Base-by-base conservation (phyloP, 2,113 vertebrate genomes). In the Nematolebias whitei region DNA sequence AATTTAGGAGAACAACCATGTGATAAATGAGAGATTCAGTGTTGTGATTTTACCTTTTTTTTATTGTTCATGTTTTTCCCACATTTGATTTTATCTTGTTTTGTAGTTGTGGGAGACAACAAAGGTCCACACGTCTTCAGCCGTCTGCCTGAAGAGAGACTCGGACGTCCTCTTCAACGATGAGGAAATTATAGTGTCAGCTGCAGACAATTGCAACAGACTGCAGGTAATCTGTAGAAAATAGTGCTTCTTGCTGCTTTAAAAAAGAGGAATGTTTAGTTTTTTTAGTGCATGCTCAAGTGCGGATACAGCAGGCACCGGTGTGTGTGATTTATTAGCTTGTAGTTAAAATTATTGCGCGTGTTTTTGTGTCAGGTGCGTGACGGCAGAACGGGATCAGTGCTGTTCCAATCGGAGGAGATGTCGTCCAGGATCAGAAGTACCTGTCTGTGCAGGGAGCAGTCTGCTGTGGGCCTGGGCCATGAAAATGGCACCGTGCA, bases 61-160 rank as follows among this genome's bases (percentile, higher is more conserved):
- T n/a, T 18, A n/a, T 24, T 29, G 5, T n/a, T 29, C 18, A 48
- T 45, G 6, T 56, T 18, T 19, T n/a, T n/a, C n/a, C n/a, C n/a
- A n/a, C n/a, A n/a, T n/a, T n/a, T n/a, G n/a, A 57, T 18, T 44
- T 13, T 53, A 24, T 47, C 2, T 57, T 62, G 15, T 64, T 19
- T 16, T 71, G 49, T 67, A 99, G 97, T 84, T 98, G 26, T 99
- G 97, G 98, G 95, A 98, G 85, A 96, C 96, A 0, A 93, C 92
- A 43, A 95, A 93, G 63, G 94, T 98, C 22, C 96, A 95, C 92
- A 93, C 93, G 50, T 94, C 95, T 47, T 96, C 94, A 26, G 94
- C 94, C 20, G 79, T 90, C 71, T 87, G 92, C 39, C 91, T 99
- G 56, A 96, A 97, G 87, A 93, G 94, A 88, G 95, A 98, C 79